phyloP scores from a whole-genome alignment of 1,140 invertebrate species.

The Drosophila novamexicana region DNA sequence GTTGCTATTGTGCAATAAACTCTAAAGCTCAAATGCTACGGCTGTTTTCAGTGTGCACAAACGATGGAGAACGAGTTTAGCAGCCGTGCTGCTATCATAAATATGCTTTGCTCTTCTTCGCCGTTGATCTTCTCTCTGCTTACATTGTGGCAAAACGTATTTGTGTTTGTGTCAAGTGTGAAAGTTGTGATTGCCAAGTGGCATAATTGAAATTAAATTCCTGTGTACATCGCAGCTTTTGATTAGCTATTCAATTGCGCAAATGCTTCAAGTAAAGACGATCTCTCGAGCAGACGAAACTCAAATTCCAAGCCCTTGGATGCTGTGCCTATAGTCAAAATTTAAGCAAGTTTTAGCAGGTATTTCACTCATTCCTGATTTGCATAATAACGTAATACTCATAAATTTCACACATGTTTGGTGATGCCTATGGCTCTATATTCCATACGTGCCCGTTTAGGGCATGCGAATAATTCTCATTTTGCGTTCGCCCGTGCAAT shows the following conservation, averaged over 20 bases:
- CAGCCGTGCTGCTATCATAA: conserved; percentile 3
- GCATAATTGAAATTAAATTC: background rate
- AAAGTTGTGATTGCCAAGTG: conserved; percentile 1
- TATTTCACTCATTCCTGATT: conserved; percentile 21
- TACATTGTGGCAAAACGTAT: background rate
- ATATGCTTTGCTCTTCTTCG: conserved; percentile 12
- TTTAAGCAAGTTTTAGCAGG: conserved; percentile 16
- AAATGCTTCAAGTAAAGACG: background rate
- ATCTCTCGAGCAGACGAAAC: background rate
- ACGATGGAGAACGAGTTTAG: conserved; percentile 26
- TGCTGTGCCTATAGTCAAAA: background rate
- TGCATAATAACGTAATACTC: conserved; percentile 37
- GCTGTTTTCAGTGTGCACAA: background rate
- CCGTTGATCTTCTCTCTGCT: conserved; percentile 14
- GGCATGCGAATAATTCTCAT: conserved; percentile 27
- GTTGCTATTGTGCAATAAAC: conserved; percentile 38
- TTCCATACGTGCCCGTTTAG: conserved; percentile 36
- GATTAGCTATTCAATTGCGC: conserved; percentile 1
- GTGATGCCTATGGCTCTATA: conserved; percentile 20
- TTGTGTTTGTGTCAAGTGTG: background rate
- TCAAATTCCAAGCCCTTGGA: background rate
- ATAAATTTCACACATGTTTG: conserved; percentile 39
- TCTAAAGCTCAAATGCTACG: conserved; percentile 15
- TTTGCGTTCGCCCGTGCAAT: background rate
- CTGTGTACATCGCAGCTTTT: background rate